phyloP scores from a whole-genome alignment of 2,113 vertebrate genomes.

The Notarius lentiginosus region DNA sequence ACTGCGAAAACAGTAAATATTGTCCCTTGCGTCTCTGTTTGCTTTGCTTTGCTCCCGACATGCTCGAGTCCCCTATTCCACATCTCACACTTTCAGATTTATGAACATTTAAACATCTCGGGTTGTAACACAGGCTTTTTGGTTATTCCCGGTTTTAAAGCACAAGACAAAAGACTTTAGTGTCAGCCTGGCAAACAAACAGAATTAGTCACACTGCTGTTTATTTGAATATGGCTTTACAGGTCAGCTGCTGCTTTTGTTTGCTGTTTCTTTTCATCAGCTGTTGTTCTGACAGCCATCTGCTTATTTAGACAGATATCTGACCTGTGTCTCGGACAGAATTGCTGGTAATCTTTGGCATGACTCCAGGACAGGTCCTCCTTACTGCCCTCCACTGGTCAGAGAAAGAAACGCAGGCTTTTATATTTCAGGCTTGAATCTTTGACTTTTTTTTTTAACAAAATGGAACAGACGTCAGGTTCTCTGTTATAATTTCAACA shows the following conservation, averaged over 20 bases:
- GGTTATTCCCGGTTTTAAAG: slow-evolving; percentile 33
- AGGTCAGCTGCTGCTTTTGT: slow-evolving; percentile 60
- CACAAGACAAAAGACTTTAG: not conserved
- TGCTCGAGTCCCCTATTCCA: not conserved
- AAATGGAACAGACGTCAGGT: not conserved
- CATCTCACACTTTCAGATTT: slow-evolving; percentile 55
- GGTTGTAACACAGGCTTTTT: slow-evolving; percentile 51
- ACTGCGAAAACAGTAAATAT: slow-evolving; percentile 62
- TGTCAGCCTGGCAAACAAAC: not conserved
- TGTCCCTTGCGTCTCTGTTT: slow-evolving; percentile 58
- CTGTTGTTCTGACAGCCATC: slow-evolving; percentile 59
- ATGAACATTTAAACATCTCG: slow-evolving; percentile 56
- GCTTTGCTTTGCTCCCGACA: slow-evolving; percentile 17
- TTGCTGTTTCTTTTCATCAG: slow-evolving; percentile 65
- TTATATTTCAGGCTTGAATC: not conserved
- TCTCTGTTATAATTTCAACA: not conserved
- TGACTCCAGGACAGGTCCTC: slow-evolving; percentile 52
- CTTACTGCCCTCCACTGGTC: slow-evolving; percentile 37
- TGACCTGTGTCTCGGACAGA: slow-evolving; percentile 66
- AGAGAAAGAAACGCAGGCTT: slow-evolving; percentile 26
- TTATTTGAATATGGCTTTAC: slow-evolving; percentile 61
- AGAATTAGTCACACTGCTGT: slow-evolving; percentile 31
- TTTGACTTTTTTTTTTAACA: not conserved
- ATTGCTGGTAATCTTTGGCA: slow-evolving; percentile 62
- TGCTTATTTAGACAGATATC: slow-evolving; percentile 71